Evolutionary conservation across 2,797 vertebrate genomes (phyloP), one percentile per base, ranked within the genome.

Genomic region (Gymnopithys bicolor): DNA sequence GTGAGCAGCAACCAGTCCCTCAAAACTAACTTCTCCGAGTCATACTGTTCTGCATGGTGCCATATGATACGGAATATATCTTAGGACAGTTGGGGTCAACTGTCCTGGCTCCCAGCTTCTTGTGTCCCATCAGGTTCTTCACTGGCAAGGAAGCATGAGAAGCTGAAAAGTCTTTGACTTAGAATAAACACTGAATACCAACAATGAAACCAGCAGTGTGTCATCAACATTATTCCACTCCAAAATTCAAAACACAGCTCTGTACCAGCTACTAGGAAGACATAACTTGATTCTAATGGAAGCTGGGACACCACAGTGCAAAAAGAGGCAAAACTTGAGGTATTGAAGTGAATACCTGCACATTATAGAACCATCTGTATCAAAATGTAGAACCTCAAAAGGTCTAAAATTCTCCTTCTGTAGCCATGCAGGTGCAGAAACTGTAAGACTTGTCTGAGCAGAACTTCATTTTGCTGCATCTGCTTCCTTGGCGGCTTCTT

Each of bases 201-300:
- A 15, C 25, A 58, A 28, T 28, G 17, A 28, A 64, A 64, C 33
- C 30, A 35, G 8, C 33, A 16, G 22, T 2, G 0, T 52, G 22
- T 18, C 64, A 52, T 41, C 14, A 87, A 37, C 10, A 30, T 27
- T 37, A 43, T 66, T 53, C 32, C 35, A 14, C 14, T 43, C 21
- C 28, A 18, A 55, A 87, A 60, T 49, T 53, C 10, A 55, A 77
- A 87, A 21, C 25, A 56, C 13, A 62, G 28, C 18, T 60, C 48
- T 33, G 21, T 60, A 66, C 21, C n/a, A 49, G 19, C 48, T 24
- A 45, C 41, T 13, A 32, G 13, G 18, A 73, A 73, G 53, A 67
- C 10, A 32, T 32, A 24, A 56, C 37, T 25, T 0, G 0, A 32
- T 32, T 13, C 25, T 43, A 62, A 5, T 9, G 49, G 28, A 87